Base-by-base conservation (phyloP, 2,888 invertebrate species). In the Xanthia togata region DNA sequence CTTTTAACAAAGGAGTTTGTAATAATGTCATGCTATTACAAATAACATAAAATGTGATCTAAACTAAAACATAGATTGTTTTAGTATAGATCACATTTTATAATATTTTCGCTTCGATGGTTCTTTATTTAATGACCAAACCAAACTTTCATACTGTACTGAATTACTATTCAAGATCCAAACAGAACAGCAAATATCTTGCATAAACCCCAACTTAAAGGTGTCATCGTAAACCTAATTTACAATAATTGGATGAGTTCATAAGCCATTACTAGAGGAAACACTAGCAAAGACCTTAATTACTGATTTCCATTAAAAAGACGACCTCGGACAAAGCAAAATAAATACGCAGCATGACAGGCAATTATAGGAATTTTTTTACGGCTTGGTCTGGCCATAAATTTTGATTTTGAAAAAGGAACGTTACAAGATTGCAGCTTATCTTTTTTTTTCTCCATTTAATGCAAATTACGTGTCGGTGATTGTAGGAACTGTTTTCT, bases 231-330 rank as follows among this genome's bases (percentile, higher is more conserved):
- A 81, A 84, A 81, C 12, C 64, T 75, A 31, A 86, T 86, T 78
- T 75, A 75, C 57, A 73, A 78, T 81, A 65, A 87, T 81, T 81
- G 81, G 75, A 71, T 62, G 55, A 75, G 65, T 78, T 74, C 71
- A 26, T 65, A 60, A 63, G 59, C 69, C 72, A 75, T 74, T 70
- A 81, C 70, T 76, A 70, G 26, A 70, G 50, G 68, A 85, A 82
- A 85, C 72, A 85, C 50, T 71, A 68, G 31, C 3, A 38, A 47
- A 63, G 63, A 67, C 41, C 55, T 78, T 69, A 72, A 85, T 83
- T 82, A 78, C 65, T 31, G 47, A 73, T 59, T 73, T 78, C 69
- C 69, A 78, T 76, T 85, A 73, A 71, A 70, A 70, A 70, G 35
- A 70, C 26, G 47, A 41, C 35, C 44, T 55, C 41, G 65, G n/a